Conservation (phyloP, 2,888 invertebrate genomes). For the Terebella lapidaria region DNA sequence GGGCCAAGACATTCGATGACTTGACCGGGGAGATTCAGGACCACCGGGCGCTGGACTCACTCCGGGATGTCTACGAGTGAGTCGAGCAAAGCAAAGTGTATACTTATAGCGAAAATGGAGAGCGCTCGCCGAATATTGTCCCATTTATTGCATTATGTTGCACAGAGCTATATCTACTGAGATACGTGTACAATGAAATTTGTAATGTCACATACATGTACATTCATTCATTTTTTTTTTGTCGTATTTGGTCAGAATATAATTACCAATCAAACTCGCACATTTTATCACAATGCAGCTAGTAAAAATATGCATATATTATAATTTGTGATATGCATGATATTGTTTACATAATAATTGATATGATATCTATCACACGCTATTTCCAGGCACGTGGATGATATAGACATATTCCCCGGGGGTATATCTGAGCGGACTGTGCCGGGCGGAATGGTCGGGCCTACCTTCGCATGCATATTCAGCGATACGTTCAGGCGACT, state of each 20-base stretch:
- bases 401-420: constrained; percentile 84
- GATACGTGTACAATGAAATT: background rate
- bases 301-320: no score
- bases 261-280: no score
- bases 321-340: no score
- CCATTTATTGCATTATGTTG: background rate
- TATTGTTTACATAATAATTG: no score
- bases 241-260: no score
- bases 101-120: no score
- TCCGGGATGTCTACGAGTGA: constrained; percentile 19
- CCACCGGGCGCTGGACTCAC: constrained; percentile 1
- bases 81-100: background rate
- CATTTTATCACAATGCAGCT: no score
- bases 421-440: constrained; percentile 76
- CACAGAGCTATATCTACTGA: background rate
- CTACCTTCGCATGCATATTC: constrained; percentile 77
- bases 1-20: constrained; percentile 19
- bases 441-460: constrained; percentile 72
- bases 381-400: constrained; percentile 65
- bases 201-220: no score
- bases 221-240: no score
- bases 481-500: constrained; percentile 78
- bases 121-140: no score
- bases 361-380: no score
- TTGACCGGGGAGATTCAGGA: constrained; percentile 14